These are phyloP conservation scores for Formicarius rufipectus DNA, from an alignment of 2,113 vertebrate species.

Conservation along the genomic window DNA sequence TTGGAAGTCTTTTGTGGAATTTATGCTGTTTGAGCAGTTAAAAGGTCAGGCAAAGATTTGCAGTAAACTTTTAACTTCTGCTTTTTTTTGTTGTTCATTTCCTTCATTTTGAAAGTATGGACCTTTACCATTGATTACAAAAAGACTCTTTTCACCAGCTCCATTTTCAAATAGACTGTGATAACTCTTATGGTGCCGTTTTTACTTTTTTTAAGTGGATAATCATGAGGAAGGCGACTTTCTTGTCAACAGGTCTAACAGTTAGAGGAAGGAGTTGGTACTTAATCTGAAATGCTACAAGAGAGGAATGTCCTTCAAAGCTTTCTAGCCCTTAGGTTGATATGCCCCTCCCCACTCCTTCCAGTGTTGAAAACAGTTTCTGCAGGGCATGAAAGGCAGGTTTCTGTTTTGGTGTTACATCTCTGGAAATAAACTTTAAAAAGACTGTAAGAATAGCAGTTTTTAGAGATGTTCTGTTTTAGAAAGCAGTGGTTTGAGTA, in stretches of 20 bases:
- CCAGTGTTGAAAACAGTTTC: background rate
- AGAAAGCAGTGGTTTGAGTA: background rate
- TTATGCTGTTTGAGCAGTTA: background rate
- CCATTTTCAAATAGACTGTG: accelerated
- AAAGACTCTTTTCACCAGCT: background rate
- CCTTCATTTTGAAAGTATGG: background rate
- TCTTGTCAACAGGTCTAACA: background rate
- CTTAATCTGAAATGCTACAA: background rate
- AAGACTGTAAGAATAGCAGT: background rate
- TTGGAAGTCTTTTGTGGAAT: background rate
- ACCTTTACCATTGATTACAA: background rate
- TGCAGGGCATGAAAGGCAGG: background rate
- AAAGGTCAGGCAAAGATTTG: background rate
- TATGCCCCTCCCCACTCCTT: background rate
- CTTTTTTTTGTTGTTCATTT: background rate
- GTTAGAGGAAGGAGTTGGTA: background rate
- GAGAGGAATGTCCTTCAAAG: background rate
- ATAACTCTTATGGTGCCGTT: background rate
- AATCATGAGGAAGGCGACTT: background rate
- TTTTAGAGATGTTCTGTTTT: background rate
- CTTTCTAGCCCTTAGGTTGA: background rate
- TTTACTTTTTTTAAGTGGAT: background rate
- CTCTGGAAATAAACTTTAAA: background rate
- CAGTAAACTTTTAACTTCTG: background rate
- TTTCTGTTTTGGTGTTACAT: background rate